phyloP scores from a whole-genome alignment of 1,140 invertebrate species.

The Drosophila neocordata region DNA sequence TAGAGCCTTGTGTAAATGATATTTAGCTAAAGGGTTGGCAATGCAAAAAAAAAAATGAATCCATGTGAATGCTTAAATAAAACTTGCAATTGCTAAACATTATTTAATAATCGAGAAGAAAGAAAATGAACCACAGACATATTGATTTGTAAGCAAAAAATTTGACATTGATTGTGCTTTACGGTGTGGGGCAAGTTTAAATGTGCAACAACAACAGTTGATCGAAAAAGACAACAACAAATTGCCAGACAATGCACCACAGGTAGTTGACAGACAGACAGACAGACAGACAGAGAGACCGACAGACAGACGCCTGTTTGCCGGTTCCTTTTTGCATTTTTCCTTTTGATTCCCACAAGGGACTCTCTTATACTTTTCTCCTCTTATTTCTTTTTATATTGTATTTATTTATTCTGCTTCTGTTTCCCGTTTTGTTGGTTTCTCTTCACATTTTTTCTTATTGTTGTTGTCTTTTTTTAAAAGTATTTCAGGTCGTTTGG shows the following conservation, averaged over 20 bases:
- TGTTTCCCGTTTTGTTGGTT: constrained; percentile 5
- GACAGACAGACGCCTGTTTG: constrained; percentile 2
- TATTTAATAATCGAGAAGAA: neutral
- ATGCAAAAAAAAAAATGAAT: too few relatives aligned
- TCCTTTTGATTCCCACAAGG: constrained; percentile 1
- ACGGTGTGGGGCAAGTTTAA: neutral
- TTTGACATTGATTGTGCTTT: neutral
- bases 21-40: neutral
- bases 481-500: neutral
- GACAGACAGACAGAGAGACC: neutral
- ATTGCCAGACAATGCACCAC: constrained; percentile 7
- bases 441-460: neutral
- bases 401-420: constrained; percentile 27
- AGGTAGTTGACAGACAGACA: constrained; percentile 1
- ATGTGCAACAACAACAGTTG: neutral
- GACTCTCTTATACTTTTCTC: neutral
- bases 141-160: neutral
- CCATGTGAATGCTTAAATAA: too few relatives aligned
- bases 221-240: neutral
- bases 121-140: neutral
- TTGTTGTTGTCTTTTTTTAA: neutral
- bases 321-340: neutral
- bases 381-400: constrained; percentile 3
- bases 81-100: neutral
- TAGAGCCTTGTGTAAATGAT: neutral